A percentile compares a stretch with the other conserved stretches of the same genome.
Evolutionary conservation across 1,140 invertebrate genomes (phyloP).

Genomic region (Pseudomyrmex concolor): DNA sequence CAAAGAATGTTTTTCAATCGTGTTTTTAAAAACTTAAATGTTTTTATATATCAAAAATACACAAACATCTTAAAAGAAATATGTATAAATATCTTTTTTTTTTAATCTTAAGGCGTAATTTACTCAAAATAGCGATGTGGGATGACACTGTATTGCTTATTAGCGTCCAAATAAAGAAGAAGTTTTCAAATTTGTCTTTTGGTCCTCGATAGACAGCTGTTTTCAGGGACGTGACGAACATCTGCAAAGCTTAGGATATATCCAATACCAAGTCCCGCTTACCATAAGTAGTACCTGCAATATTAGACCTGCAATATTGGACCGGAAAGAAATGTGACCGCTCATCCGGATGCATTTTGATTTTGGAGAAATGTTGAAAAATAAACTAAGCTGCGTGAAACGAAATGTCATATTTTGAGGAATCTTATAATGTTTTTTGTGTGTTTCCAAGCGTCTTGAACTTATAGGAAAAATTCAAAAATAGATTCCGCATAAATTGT

Average conservation of each 20-base stretch:
- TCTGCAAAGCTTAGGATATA: slow-evolving; percentile 61
- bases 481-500: too few species aligned
- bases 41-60: too few species aligned
- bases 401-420: too few species aligned
- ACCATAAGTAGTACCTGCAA: slow-evolving; percentile 15
- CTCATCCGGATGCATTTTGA: slow-evolving; percentile 13
- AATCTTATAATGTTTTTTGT: not conserved
- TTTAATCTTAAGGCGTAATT: too few species aligned
- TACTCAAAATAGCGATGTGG: too few species aligned
- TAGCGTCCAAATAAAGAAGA: too few species aligned
- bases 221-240: slow-evolving; percentile 52
- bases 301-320: slow-evolving; percentile 29
- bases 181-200: slow-evolving; percentile 28
- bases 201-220: slow-evolving; percentile 63
- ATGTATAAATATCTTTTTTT: too few species aligned
- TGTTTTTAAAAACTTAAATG: too few species aligned
- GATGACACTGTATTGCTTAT: too few species aligned
- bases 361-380: not conserved
- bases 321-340: slow-evolving; percentile 23
- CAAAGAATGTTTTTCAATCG: too few species aligned
- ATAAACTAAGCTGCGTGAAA: not conserved
- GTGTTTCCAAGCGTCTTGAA: not conserved
- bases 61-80: too few species aligned
- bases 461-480: too few species aligned
- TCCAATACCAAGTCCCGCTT: slow-evolving; percentile 44